A percentile compares a stretch with the other conserved stretches of the same genome.
phyloP scores from a whole-genome alignment of 2,113 vertebrate species.

The Sylvietta virens region DNA sequence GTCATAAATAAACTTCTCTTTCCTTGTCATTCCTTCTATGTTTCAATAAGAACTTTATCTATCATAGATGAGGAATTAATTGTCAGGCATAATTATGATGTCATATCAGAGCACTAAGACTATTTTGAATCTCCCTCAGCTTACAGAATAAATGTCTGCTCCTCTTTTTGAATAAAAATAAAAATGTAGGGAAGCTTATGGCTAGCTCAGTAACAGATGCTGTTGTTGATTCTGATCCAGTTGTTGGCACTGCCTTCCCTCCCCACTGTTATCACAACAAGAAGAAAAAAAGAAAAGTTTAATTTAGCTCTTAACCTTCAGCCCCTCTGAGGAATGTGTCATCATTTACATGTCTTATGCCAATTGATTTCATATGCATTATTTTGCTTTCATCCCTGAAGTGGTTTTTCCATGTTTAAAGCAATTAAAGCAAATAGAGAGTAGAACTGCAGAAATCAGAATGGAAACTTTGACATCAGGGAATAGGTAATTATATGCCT shows the following conservation, averaged over 20 bases:
- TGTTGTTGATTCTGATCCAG: background rate
- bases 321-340: background rate
- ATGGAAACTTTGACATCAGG: background rate
- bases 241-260: background rate
- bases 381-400: background rate
- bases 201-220: background rate
- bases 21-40: background rate
- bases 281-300: background rate
- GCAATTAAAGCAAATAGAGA: background rate
- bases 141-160: background rate
- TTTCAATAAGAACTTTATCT: background rate
- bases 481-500: background rate
- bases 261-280: background rate
- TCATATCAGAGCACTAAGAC: background rate
- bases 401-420: background rate
- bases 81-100: background rate
- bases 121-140: background rate
- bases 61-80: background rate
- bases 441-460: background rate
- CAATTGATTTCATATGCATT: conserved; percentile 10
- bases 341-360: background rate
- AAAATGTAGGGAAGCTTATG: background rate
- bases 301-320: background rate
- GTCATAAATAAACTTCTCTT: background rate
- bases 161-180: background rate